phyloP scores from a whole-genome alignment of 2,797 vertebrate genomes.

The Silurus lanzhouensis region DNA sequence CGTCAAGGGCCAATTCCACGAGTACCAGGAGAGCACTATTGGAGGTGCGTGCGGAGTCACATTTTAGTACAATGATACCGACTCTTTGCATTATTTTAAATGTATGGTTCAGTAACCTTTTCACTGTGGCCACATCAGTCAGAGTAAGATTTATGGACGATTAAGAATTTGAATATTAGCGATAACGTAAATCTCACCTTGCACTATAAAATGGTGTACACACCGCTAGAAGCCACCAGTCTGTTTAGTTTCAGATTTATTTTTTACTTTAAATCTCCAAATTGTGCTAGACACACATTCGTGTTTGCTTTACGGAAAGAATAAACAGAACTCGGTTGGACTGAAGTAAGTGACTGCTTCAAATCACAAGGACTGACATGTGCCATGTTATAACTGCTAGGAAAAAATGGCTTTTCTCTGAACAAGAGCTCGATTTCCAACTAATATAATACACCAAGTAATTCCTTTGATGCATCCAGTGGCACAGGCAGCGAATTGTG shows the following conservation, averaged over 20 bases:
- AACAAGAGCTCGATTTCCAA: neutral
- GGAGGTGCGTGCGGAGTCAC: constrained; percentile 81
- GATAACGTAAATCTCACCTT: neutral
- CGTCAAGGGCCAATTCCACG: constrained; percentile 98
- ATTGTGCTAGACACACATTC: no score
- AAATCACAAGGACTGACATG: neutral
- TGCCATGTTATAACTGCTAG: neutral
- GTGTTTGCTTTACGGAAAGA: no score
- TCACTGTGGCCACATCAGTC: no score
- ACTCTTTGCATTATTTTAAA: neutral
- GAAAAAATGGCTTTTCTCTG: neutral
- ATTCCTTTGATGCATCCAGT: neutral
- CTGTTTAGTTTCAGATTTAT: neutral
- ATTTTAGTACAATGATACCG: neutral
- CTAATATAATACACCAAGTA: neutral
- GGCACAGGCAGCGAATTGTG: no score
- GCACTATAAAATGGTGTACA: neutral
- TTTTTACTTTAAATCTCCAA: neutral
- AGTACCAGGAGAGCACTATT: constrained; percentile 99
- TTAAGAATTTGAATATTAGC: neutral
- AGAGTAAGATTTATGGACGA: no score
- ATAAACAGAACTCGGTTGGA: no score
- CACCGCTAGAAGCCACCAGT: neutral
- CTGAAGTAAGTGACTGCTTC: neutral
- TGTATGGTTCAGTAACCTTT: no score